These are phyloP conservation scores for Semotilus atromaculatus DNA, from an alignment of 2,797 vertebrate species.

Conservation along the genomic window DNA sequence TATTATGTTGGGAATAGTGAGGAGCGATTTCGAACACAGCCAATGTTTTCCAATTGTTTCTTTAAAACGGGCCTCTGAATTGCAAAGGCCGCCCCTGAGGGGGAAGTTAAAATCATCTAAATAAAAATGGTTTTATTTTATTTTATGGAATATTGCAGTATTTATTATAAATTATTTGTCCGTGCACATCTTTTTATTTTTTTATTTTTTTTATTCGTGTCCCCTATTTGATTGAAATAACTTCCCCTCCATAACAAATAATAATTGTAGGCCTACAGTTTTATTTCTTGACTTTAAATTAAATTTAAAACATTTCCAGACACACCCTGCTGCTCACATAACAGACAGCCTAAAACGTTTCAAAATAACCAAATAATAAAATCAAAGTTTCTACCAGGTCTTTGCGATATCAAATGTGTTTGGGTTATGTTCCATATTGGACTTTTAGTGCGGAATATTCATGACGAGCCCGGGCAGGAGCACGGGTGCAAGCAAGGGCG, in stretches of 20 bases:
- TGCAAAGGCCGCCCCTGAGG: too few relatives aligned
- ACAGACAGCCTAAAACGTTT: not conserved
- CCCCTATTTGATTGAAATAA: too few relatives aligned
- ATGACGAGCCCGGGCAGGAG: conserved; percentile 22
- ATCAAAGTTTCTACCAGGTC: not conserved
- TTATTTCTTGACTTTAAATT: not conserved
- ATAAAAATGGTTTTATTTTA: too few relatives aligned
- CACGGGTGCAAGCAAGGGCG: conserved; percentile 23
- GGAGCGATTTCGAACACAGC: too few relatives aligned
- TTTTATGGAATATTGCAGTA: not conserved
- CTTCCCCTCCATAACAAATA: not conserved
- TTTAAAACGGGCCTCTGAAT: too few relatives aligned
- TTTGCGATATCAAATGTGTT: conserved; percentile 27
- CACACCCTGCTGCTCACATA: not conserved
- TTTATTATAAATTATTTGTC: not conserved
- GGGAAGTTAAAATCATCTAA: too few relatives aligned
- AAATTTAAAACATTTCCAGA: not conserved
- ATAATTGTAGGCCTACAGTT: not conserved
- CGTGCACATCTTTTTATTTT: too few relatives aligned
- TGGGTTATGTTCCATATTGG: conserved; percentile 25
- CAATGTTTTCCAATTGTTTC: too few relatives aligned
- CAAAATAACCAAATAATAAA: conserved; percentile 8
- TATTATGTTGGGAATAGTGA: too few relatives aligned
- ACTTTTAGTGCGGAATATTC: conserved; percentile 33
- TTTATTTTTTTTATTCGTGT: too few relatives aligned